Percentiles rank a stretch among this genome's conserved stretches.
Evolutionary conservation across 1,140 invertebrate genomes (phyloP).

Genomic region (Caenorhabditis inopinata): DNA sequence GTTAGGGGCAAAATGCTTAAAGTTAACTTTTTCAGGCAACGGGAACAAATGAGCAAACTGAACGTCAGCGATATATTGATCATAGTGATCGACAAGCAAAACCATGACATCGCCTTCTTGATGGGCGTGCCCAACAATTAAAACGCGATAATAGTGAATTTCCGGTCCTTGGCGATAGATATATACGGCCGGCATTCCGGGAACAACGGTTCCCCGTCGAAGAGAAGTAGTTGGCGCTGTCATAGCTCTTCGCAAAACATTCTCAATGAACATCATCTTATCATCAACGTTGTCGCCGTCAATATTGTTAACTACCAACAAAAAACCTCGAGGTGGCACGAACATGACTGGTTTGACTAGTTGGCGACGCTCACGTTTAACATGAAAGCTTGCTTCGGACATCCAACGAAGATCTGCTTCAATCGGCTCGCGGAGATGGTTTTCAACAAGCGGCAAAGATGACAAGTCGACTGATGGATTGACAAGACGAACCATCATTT

Average conservation of each 20-base stretch:
- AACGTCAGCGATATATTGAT: neutral
- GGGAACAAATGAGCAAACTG: neutral
- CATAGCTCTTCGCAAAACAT: neutral
- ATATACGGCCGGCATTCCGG: neutral
- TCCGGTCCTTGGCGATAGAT: neutral
- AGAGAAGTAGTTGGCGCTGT: neutral
- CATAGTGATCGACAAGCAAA: neutral
- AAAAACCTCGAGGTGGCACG: neutral
- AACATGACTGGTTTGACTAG: neutral
- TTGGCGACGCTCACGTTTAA: neutral
- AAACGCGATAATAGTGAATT: neutral
- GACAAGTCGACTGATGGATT: neutral
- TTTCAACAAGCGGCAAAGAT: neutral
- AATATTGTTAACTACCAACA: neutral
- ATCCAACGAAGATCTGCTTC: conserved; percentile 18
- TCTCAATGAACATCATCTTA: neutral
- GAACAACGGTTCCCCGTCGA: neutral
- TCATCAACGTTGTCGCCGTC: neutral
- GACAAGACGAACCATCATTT: neutral
- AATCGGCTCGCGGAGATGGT: neutral
- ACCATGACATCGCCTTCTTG: neutral
- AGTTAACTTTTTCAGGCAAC: neutral
- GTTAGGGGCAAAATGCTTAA: neutral
- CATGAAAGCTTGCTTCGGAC: neutral
- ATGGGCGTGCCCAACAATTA: neutral